These are phyloP conservation scores for Paramormyrops kingsleyae DNA, from an alignment of 2,113 vertebrate genomes.

Conservation along the genomic window DNA sequence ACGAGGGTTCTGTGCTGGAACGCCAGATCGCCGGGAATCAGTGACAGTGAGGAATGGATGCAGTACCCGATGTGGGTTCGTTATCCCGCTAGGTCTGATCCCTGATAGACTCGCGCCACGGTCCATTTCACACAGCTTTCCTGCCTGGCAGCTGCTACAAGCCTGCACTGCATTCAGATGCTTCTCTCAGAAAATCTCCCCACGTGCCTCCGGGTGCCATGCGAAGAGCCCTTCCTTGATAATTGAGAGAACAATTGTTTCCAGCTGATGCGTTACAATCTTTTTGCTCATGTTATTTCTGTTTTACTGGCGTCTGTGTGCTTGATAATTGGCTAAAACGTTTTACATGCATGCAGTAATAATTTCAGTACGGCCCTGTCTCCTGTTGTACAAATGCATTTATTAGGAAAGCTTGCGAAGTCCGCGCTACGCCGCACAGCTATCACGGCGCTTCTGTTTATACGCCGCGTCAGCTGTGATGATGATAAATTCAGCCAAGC, in stretches of 20 bases:
- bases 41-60: neutral
- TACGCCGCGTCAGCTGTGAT: neutral
- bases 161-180: neutral
- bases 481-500: neutral
- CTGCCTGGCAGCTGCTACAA: neutral
- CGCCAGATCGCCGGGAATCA: neutral
- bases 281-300: neutral
- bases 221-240: neutral
- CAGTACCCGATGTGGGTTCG: neutral
- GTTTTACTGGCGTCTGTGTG: neutral
- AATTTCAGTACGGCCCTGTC: neutral
- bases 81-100: neutral
- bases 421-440: neutral
- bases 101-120: neutral
- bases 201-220: neutral
- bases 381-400: neutral
- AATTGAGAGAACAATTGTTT: constrained; percentile 6
- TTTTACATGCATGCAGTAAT: neutral
- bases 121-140: neutral
- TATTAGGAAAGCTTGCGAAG: neutral
- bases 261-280: neutral
- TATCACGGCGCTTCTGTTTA: neutral
- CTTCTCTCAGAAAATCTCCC: neutral
- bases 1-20: neutral
- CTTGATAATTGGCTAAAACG: neutral